Evolutionary conservation across 30 jellyfish, hydroid and myxozoan genomes (phyloP).

Genomic region (Aurelia sp.): DNA sequence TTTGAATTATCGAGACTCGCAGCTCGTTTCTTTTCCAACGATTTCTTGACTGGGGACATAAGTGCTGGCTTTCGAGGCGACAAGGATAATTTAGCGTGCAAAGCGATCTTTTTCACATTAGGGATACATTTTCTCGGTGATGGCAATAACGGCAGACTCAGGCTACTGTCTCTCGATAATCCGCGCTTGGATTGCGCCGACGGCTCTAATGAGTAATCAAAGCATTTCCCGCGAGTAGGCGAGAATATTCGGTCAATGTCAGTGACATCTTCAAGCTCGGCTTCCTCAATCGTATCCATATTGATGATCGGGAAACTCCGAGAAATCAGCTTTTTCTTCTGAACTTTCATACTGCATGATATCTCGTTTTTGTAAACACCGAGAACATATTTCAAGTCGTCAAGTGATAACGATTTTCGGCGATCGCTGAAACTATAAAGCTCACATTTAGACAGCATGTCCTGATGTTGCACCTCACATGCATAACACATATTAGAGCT

Average conservation of each 20-base stretch:
- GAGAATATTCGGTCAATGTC: slow-evolving; percentile 55
- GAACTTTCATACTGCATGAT: slow-evolving; percentile 51
- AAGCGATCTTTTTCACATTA: slow-evolving; percentile 27
- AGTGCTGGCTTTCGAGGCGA: slow-evolving; percentile 68
- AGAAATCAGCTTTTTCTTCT: slow-evolving; percentile 50
- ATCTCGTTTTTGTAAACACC: slow-evolving; percentile 51
- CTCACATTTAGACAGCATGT: slow-evolving; percentile 71
- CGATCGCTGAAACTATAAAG: slow-evolving; percentile 71
- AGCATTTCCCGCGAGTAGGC: slow-evolving; percentile 22
- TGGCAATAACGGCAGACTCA: slow-evolving; percentile 53
- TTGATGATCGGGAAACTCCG: slow-evolving; percentile 71
- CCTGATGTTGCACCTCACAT: slow-evolving; percentile 80
- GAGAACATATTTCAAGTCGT: slow-evolving; percentile 69
- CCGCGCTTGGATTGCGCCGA: slow-evolving; percentile 24
- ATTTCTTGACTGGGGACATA: slow-evolving; percentile 54
- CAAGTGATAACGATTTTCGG: slow-evolving; percentile 80
- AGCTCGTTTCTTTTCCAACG: slow-evolving; percentile 65
- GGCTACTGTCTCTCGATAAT: slow-evolving; percentile 49
- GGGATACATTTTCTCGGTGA: slow-evolving; percentile 37
- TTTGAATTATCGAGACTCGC: slow-evolving; percentile 62
- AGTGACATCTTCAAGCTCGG: slow-evolving; percentile 56
- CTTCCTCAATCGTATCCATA: slow-evolving; percentile 68
- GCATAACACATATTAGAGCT: slow-evolving; percentile 76
- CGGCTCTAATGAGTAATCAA: slow-evolving; percentile 40
- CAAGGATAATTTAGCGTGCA: slow-evolving; percentile 65